A percentile compares a stretch with the other conserved stretches of the same genome.
phyloP scores from a whole-genome alignment of 2,888 invertebrate genomes.

The Cyclophora punctaria region DNA sequence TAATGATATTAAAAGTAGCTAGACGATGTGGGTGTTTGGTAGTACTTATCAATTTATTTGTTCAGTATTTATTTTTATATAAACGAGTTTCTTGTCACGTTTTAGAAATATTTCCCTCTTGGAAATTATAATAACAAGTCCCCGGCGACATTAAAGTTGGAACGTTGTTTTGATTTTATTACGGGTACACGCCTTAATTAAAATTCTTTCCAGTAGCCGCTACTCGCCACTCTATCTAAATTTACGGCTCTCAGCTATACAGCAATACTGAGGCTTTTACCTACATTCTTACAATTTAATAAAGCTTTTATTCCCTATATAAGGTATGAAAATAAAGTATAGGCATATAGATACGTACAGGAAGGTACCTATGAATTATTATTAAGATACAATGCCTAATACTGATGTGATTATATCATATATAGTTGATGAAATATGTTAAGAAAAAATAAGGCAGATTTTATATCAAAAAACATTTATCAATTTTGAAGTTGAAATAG shows the following conservation, averaged over 20 bases:
- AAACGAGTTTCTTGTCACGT: conserved; percentile 2
- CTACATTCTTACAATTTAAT: not conserved
- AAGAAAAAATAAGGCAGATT: no score
- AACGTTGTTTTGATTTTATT: conserved; percentile 43
- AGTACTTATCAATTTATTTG: not conserved
- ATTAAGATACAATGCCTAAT: no score
- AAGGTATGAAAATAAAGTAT: no score
- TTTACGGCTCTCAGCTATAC: conserved; percentile 19
- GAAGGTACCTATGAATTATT: no score
- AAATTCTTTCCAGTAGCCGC: conserved; percentile 33
- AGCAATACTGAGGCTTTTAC: not conserved
- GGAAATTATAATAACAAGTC: conserved; percentile 11
- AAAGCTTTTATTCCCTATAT: not conserved
- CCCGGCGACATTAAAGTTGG: conserved; percentile 22
- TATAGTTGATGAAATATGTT: no score
- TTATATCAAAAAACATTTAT: no score
- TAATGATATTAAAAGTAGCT: no score
- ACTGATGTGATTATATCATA: no score
- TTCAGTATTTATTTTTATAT: conserved; percentile 9
- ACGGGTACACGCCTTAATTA: conserved; percentile 36
- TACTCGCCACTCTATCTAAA: conserved; percentile 22
- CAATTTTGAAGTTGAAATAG: no score
- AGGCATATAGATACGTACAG: no score
- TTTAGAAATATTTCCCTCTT: conserved; percentile 6
- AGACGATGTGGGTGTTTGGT: no score